A percentile compares a stretch with the other conserved stretches of the same genome.
Conservation (phyloP, 2,113 vertebrate genomes). For the Naja naja region DNA sequence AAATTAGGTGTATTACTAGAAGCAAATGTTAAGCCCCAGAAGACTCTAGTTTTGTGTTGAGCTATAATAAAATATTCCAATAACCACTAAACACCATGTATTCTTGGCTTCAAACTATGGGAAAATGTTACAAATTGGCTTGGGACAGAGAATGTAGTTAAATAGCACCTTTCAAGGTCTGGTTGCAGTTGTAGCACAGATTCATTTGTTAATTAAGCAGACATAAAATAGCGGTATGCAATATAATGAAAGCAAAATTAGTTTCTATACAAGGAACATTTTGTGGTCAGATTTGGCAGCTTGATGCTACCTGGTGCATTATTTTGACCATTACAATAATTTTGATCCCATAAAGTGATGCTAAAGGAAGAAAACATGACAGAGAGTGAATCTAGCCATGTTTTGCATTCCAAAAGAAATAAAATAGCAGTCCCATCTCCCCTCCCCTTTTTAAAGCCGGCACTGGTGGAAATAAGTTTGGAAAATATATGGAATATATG, state of each 20-base stretch:
- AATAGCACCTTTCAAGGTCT: not conserved
- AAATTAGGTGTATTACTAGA: not conserved
- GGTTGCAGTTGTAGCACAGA: not conserved
- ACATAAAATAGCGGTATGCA: slow-evolving; percentile 3
- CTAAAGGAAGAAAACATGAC: not conserved
- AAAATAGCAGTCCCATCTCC: not conserved
- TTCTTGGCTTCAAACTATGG: not conserved
- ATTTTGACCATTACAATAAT: slow-evolving; percentile 41
- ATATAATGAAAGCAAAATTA: slow-evolving; percentile 4
- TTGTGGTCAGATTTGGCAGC: slow-evolving; percentile 20
- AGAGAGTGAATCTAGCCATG: slow-evolving; percentile 7
- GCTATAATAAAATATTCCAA: slow-evolving; percentile 10
- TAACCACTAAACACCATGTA: not conserved
- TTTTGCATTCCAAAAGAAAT: slow-evolving; percentile 12
- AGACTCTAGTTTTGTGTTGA: not conserved
- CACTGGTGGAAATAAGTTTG: not conserved
- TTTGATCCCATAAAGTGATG: slow-evolving; percentile 22
- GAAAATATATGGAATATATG: not conserved
- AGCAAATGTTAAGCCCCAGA: not conserved
- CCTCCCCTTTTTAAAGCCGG: not conserved
- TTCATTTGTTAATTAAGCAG: slow-evolving; percentile 28
- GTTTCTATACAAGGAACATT: slow-evolving; percentile 1
- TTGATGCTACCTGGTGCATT: slow-evolving; percentile 32
- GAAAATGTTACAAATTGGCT: not conserved
- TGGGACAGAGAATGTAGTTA: not conserved